These are phyloP conservation scores for Vulpes lagopus DNA, from an alignment of 2,113 vertebrate species.

Conservation along the genomic window DNA sequence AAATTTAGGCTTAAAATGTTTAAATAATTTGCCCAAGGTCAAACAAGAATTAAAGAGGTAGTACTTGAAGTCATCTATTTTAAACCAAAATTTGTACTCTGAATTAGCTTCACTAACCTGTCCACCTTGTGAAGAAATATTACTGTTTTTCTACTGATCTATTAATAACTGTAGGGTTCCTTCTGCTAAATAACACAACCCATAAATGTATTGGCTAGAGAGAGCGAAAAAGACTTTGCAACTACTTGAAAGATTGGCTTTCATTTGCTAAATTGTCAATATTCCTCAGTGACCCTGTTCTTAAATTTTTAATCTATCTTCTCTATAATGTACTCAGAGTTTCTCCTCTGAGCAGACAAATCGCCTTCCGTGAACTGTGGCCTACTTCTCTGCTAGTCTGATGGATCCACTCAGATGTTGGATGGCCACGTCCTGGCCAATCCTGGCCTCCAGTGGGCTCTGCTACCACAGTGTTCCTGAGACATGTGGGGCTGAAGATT, in stretches of 20 bases:
- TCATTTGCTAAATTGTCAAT: constrained; percentile 28
- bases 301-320: constrained; percentile 29
- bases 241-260: constrained; percentile 14
- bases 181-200: constrained; percentile 11
- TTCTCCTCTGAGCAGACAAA: not conserved
- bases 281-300: constrained; percentile 11
- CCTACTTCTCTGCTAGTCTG: not conserved
- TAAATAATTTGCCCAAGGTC: not conserved
- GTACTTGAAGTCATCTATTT: not conserved
- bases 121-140: not conserved
- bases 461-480: not conserved
- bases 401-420: not conserved
- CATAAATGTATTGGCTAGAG: not conserved
- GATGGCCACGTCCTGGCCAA: not conserved
- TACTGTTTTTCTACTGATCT: not conserved
- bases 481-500: not conserved
- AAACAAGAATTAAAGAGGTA: not conserved
- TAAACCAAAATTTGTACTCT: not conserved
- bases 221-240: not conserved
- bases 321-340: not conserved
- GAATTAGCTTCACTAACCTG: not conserved
- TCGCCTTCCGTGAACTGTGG: not conserved
- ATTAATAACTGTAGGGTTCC: not conserved
- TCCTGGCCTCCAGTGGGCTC: not conserved
- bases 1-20: not conserved